Evolutionary conservation across 2,797 vertebrate genomes (phyloP).

Genomic region (Aeoliscus strigatus): DNA sequence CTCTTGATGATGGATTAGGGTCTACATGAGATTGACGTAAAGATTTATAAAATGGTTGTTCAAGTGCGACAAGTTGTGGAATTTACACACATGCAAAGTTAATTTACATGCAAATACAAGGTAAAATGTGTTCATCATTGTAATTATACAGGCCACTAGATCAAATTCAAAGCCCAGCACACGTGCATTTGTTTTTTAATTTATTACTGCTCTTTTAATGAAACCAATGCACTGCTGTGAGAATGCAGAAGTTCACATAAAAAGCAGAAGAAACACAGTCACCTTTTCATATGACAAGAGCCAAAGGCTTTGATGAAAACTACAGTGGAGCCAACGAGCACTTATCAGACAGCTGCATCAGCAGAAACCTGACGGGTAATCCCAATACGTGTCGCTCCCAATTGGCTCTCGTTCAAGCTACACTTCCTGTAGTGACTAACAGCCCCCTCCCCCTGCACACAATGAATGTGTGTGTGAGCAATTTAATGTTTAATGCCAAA

Average conservation of each 20-base stretch:
- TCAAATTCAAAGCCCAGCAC: too few species aligned
- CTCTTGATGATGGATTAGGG: too few species aligned
- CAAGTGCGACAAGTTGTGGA: too few species aligned
- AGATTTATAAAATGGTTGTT: too few species aligned
- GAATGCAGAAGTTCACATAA: background rate
- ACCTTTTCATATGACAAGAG: constrained; percentile 22
- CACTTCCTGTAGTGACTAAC: constrained; percentile 66
- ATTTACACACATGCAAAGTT: too few species aligned
- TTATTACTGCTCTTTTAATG: too few species aligned
- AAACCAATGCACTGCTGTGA: background rate
- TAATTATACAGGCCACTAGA: too few species aligned
- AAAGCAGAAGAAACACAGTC: background rate
- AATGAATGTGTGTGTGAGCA: constrained; percentile 28
- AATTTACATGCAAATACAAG: too few species aligned
- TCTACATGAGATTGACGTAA: too few species aligned
- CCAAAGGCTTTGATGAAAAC: constrained; percentile 32
- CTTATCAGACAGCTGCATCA: constrained; percentile 68
- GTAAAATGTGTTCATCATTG: too few species aligned
- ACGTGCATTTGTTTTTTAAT: too few species aligned
- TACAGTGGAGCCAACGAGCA: constrained; percentile 43
- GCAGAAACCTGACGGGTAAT: constrained; percentile 64
- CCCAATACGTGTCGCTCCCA: constrained; percentile 71
- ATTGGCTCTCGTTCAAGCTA: constrained; percentile 58
- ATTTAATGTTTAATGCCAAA: constrained; percentile 81
- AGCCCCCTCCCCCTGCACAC: constrained; percentile 36